A percentile compares a stretch with the other conserved stretches of the same genome.
Conservation (phyloP, 1,140 invertebrate species). For the Pantala flavescens region DNA sequence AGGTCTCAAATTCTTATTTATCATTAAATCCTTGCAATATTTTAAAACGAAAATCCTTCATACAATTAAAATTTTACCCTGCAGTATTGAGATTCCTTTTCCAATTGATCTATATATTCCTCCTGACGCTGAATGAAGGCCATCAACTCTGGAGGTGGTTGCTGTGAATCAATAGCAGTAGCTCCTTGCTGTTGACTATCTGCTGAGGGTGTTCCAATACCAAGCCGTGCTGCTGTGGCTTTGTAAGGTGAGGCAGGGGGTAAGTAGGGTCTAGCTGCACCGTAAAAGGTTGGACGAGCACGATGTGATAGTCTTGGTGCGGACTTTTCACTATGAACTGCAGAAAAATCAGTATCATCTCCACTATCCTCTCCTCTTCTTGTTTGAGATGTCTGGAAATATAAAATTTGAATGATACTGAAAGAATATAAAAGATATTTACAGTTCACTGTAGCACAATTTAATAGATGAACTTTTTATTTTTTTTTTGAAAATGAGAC, state of each 20-base stretch:
- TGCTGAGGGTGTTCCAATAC: neutral
- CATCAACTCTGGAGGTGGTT: constrained; percentile 44
- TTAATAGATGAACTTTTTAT: no score
- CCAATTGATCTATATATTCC: constrained; percentile 71
- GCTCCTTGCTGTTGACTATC: constrained; percentile 1
- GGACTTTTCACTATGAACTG: constrained; percentile 18
- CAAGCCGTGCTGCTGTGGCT: neutral
- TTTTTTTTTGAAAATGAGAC: no score
- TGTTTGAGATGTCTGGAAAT: neutral
- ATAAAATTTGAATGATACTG: neutral
- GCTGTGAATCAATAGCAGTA: constrained; percentile 17
- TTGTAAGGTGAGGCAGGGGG: neutral
- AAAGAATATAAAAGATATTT: no score
- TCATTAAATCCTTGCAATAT: no score
- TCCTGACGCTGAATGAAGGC: constrained; percentile 70
- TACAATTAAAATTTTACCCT: constrained; percentile 36
- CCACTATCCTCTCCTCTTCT: constrained; percentile 34
- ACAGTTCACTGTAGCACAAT: no score
- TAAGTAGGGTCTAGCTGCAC: neutral
- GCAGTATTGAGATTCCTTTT: constrained; percentile 68
- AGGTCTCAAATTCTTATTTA: no score
- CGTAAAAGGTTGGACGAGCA: neutral
- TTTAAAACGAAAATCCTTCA: no score
- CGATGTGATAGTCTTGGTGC: neutral
- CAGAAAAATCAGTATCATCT: constrained; percentile 37